These are phyloP conservation scores for Gyrodactylus bullatarudis DNA, from an alignment of 1,140 invertebrate species.

Conservation along the genomic window DNA sequence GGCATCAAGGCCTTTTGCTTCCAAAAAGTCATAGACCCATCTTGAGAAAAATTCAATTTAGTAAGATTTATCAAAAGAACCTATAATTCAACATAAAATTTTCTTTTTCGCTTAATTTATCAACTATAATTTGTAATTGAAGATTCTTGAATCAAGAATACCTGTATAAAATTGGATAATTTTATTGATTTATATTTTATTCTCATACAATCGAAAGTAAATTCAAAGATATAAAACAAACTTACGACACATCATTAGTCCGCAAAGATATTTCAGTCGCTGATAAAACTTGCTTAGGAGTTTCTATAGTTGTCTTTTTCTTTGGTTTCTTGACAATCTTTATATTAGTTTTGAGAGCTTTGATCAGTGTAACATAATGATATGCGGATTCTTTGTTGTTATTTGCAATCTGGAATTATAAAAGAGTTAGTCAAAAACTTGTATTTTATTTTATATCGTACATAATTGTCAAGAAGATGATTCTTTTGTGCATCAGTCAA, in stretches of 20 bases:
- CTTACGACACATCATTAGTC: slow-evolving; percentile 1
- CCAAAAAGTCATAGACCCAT: slow-evolving; percentile 6
- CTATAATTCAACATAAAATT: not conserved
- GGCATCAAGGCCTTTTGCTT: not conserved
- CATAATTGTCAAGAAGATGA: not conserved
- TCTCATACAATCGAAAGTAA: too few relatives aligned
- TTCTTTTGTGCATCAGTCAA: not conserved
- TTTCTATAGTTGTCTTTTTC: not conserved
- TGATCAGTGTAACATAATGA: slow-evolving; percentile 5
- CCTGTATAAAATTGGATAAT: not conserved
- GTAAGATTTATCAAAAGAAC: not conserved
- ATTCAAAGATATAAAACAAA: too few relatives aligned
- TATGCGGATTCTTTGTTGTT: not conserved
- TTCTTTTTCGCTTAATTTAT: too few relatives aligned
- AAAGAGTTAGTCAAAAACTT: not conserved
- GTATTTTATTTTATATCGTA: not conserved
- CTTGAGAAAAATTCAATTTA: not conserved
- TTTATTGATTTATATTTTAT: not conserved
- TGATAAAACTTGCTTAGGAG: not conserved
- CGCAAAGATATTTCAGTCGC: slow-evolving; percentile 3
- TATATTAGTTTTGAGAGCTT: not conserved
- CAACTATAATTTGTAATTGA: too few relatives aligned
- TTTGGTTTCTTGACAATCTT: not conserved
- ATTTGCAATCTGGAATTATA: not conserved
- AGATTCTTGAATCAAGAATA: too few relatives aligned